A percentile compares a stretch with the other conserved stretches of the same genome.
Evolutionary conservation across 2,797 vertebrate genomes (phyloP).

Genomic region (Salmo trutta): DNA sequence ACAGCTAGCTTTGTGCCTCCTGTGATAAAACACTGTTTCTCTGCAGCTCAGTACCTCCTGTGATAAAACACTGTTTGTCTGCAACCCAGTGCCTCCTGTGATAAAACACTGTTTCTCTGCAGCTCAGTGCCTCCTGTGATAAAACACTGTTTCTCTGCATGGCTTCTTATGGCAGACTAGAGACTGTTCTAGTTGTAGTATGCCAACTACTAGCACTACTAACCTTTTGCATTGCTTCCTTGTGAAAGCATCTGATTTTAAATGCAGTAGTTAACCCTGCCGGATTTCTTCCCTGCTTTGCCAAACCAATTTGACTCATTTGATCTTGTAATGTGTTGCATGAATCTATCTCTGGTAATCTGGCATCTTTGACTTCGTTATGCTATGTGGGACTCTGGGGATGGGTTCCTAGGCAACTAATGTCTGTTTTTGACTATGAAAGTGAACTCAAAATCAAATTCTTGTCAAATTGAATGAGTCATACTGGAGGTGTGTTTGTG

Average conservation of each 20-base stretch:
- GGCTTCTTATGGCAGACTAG: background rate
- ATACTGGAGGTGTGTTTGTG: too few relatives aligned
- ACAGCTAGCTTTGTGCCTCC: conserved; percentile 51
- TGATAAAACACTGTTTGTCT: conserved; percentile 31
- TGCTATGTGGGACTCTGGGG: background rate
- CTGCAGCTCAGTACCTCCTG: conserved; percentile 30
- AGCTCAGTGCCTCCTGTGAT: conserved; percentile 26
- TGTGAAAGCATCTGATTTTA: background rate
- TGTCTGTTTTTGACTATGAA: too few relatives aligned
- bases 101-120: conserved; percentile 38
- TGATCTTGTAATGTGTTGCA: background rate
- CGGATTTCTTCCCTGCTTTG: background rate
- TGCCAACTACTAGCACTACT: background rate
- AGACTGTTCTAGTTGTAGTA: background rate
- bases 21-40: conserved; percentile 46
- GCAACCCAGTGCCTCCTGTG: conserved; percentile 46
- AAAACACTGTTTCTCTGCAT: conserved; percentile 18
- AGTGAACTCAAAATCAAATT: too few relatives aligned
- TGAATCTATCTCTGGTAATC: background rate
- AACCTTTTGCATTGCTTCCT: background rate
- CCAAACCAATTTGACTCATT: background rate
- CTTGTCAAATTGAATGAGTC: too few relatives aligned
- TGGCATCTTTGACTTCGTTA: background rate
- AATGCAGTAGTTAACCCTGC: background rate
- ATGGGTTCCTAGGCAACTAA: background rate